Evolutionary conservation across 2,797 vertebrate species (phyloP).

Genomic region (Cirrhinus mrigala): DNA sequence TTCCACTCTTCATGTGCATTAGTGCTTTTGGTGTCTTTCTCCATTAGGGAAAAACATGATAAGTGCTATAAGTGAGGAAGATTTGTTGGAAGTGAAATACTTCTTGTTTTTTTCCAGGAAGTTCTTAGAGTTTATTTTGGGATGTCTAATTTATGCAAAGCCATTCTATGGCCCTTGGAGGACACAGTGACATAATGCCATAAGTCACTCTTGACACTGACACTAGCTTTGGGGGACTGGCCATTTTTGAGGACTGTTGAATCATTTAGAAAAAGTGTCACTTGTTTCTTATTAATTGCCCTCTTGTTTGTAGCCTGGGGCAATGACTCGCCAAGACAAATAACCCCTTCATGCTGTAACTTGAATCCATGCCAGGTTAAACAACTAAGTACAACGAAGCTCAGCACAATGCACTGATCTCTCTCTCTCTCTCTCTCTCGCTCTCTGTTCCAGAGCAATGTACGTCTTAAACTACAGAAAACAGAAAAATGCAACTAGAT

Average conservation of each 20-base stretch:
- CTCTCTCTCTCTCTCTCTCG: conserved; percentile 32
- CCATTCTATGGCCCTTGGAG: conserved; percentile 70
- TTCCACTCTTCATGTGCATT: conserved; percentile 27
- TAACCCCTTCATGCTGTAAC: conserved; percentile 76
- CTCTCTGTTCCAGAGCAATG: conserved; percentile 1
- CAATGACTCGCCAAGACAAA: conserved; percentile 77
- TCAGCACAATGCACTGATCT: conserved; percentile 61
- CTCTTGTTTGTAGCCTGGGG: conserved; percentile 71
- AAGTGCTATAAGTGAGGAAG: conserved; percentile 29
- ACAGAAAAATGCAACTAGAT: neutral
- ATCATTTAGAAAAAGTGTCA: conserved; percentile 80
- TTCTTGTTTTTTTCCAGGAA: conserved; percentile 67
- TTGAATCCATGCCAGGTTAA: conserved; percentile 72
- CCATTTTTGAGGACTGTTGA: conserved; percentile 79
- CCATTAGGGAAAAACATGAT: conserved; percentile 35
- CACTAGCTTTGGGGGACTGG: conserved; percentile 76
- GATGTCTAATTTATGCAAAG: conserved; percentile 80
- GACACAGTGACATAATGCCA: conserved; percentile 75
- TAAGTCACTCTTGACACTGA: conserved; percentile 81
- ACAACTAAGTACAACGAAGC: conserved; percentile 67
- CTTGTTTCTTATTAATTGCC: conserved; percentile 82
- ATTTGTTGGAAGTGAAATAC: conserved; percentile 48
- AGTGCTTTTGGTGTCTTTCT: conserved; percentile 33
- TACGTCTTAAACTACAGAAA: conserved; percentile 6
- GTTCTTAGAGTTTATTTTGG: conserved; percentile 72